Evolutionary conservation across 2,797 vertebrate species (phyloP).

Genomic region (Mus spretus): DNA sequence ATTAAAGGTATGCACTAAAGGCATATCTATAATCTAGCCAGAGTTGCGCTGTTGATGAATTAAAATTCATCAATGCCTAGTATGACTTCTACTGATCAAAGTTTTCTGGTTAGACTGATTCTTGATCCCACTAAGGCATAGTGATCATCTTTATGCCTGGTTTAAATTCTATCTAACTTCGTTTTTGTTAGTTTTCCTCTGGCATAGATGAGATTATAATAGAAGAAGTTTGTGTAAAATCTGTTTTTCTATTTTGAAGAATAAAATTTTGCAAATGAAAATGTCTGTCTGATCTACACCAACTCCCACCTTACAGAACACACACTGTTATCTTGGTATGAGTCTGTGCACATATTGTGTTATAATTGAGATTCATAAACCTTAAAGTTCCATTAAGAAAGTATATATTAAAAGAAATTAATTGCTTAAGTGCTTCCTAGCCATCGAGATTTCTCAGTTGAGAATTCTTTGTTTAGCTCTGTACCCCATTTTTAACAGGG

Average conservation of each 20-base stretch:
- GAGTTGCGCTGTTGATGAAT: too few relatives aligned
- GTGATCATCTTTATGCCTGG: neutral
- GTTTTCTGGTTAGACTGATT: neutral
- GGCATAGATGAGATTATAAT: neutral
- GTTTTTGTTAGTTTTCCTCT: neutral
- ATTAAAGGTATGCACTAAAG: too few relatives aligned
- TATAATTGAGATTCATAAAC: neutral
- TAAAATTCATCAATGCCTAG: too few relatives aligned
- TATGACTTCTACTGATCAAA: neutral
- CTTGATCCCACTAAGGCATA: neutral
- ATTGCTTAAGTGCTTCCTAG: neutral
- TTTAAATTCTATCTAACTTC: neutral
- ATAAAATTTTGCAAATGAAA: neutral
- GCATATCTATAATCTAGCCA: too few relatives aligned
- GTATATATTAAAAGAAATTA: neutral
- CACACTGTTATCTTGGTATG: neutral
- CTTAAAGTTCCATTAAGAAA: neutral
- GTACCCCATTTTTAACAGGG: too few relatives aligned
- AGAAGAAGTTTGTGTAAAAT: neutral
- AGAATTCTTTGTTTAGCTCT: too few relatives aligned
- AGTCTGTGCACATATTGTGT: neutral
- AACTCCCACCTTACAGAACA: neutral
- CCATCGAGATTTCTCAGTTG: too few relatives aligned
- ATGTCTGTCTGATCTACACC: neutral
- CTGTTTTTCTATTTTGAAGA: neutral